Base-by-base conservation (phyloP, 1,140 invertebrate genomes). In the Bombus superbus region DNA sequence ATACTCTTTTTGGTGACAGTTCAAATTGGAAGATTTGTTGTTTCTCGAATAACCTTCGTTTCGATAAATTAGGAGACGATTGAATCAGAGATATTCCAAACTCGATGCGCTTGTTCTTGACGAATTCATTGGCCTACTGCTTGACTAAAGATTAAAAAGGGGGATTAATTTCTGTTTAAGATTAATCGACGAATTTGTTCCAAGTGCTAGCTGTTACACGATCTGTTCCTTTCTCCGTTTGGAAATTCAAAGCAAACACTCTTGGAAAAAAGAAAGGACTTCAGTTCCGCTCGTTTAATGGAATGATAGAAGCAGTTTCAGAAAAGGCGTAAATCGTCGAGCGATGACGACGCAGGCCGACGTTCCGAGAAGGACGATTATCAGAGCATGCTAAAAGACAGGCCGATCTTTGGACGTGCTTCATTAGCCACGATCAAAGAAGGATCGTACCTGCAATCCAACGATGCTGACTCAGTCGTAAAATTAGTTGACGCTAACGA, bases 341-440 rank as follows among this genome's bases (percentile, higher is more conserved):
- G 62, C 69, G 83, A 75, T 85, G 84, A 85, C 86, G 81, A 88
- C 57, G 79, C 79, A 73, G 62, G 42, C 69, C 42, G 59, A 79
- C 75, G 74, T 83, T 84, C 85, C 71, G n/a, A 71, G 85, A 86
- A 83, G 88, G 73, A 83, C 84, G 86, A 86, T 90, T 90, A 90
- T 90, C 87, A 81, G 81, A 86, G 88, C 84, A 89, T 87, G 86
- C 81, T 83, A 86, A 88, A 88, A 86, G 82, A 80, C 74, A 79
- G 77, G 71, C 71, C 68, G 83, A 85, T 79, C 86, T 42, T 44
- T 73, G 74, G 83, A 88, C 79, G 87, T 87, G 86, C 84, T 86
- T 90, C 88, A 83, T 88, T 90, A 88, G 77, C 73, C 72, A 77
- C 69, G 83, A 86, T 82, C 78, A 64, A 74, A 82, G 78, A 66